Conservation (phyloP, 2,113 vertebrate genomes). For the Myocastor coypus region DNA sequence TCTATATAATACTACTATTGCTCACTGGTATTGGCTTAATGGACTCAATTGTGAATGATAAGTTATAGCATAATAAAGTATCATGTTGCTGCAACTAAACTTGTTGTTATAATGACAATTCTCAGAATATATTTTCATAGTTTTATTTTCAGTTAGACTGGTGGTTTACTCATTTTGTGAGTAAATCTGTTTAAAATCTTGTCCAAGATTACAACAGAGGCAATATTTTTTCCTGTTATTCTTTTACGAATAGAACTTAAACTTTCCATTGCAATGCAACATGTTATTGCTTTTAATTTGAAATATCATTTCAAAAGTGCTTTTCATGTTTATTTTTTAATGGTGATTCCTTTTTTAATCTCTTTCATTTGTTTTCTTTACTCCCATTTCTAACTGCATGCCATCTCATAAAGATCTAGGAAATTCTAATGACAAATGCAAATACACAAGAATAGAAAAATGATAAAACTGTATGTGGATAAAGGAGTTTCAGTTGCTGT, state of each 20-base stretch:
- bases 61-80: neutral
- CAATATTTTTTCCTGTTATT: neutral
- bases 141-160: neutral
- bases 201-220: neutral
- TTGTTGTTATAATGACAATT: neutral
- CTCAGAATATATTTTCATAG: neutral
- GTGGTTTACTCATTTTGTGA: neutral
- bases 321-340: conserved; percentile 5
- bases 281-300: conserved; percentile 54
- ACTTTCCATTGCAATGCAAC: neutral
- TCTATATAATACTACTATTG: neutral
- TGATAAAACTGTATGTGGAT: neutral
- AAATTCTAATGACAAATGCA: conserved; percentile 50
- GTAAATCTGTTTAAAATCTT: neutral
- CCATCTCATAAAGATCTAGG: neutral
- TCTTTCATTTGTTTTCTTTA: conserved; percentile 55
- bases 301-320: conserved; percentile 52
- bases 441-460: conserved; percentile 16
- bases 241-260: neutral
- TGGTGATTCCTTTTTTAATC: conserved; percentile 39
- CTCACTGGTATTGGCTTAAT: neutral
- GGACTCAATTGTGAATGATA: neutral
- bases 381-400: conserved; percentile 44
- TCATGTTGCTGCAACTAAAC: neutral
- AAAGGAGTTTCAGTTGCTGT: conserved; percentile 3